Evolutionary conservation across 2,113 vertebrate genomes (phyloP).

Genomic region (Centropus bengalensis): DNA sequence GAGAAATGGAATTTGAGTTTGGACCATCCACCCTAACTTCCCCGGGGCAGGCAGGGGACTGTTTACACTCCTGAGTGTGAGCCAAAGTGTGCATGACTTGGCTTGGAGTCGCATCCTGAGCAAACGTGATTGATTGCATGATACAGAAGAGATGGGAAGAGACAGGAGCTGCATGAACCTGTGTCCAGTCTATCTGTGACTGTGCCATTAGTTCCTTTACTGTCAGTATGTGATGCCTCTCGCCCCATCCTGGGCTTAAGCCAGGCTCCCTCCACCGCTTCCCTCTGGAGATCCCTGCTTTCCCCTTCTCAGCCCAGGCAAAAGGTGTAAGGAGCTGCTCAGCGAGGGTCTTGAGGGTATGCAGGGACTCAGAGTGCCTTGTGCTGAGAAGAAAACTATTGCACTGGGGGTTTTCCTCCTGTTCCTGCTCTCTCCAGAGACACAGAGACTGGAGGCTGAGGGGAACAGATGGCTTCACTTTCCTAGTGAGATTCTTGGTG

Average conservation of each 20-base stretch:
- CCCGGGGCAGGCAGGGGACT: background rate
- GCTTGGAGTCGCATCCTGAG: background rate
- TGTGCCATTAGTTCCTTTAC: background rate
- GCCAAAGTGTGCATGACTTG: rapidly evolving
- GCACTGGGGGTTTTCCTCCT: background rate
- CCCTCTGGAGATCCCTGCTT: background rate
- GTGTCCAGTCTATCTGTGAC: background rate
- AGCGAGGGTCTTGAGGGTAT: too few relatives aligned
- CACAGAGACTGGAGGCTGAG: background rate
- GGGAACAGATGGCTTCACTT: background rate
- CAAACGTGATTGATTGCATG: rapidly evolving
- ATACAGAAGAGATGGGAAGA: background rate
- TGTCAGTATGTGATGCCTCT: rapidly evolving
- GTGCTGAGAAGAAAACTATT: background rate
- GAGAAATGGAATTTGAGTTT: background rate
- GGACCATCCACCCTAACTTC: background rate
- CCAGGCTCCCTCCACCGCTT: background rate
- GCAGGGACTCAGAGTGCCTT: background rate
- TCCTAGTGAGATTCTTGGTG: background rate
- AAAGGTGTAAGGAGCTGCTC: background rate
- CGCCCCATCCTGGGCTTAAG: background rate
- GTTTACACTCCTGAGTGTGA: rapidly evolving
- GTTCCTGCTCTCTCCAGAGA: background rate
- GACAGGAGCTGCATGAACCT: background rate
- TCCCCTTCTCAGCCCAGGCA: background rate